phyloP scores from a whole-genome alignment of 2,888 invertebrate genomes.

The Anaspis maculata region DNA sequence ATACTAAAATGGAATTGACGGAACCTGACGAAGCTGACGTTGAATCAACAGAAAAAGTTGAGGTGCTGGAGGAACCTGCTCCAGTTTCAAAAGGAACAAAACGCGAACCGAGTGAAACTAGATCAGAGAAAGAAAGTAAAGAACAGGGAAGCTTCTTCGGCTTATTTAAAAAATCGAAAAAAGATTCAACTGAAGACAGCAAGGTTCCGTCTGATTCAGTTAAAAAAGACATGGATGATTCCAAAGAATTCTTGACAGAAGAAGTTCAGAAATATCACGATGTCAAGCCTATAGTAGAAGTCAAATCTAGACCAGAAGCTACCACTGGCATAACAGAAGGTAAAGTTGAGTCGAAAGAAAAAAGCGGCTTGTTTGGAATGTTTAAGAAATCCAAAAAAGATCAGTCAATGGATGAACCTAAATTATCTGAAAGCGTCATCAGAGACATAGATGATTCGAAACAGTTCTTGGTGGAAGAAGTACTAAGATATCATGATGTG shows the following conservation, averaged over 20 bases:
- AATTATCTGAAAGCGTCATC: conserved; percentile 5
- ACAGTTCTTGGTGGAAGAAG: conserved; percentile 11
- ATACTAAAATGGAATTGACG: not conserved
- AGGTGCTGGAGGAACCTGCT: not conserved
- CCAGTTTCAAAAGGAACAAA: not conserved
- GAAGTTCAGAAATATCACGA: conserved; percentile 15
- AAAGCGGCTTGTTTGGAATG: not conserved
- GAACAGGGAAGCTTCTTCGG: not conserved
- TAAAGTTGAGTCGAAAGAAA: not conserved
- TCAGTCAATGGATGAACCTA: conserved; percentile 3
- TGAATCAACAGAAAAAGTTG: not conserved
- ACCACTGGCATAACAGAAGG: not conserved
- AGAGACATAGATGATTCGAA: conserved; percentile 8
- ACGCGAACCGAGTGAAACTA: no score
- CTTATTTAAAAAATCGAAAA: conserved; percentile 3
- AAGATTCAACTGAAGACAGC: no score
- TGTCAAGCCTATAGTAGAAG: conserved; percentile 7
- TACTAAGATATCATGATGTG: conserved; percentile 13
- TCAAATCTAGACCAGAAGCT: conserved; percentile 1
- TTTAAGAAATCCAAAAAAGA: conserved; percentile 8
- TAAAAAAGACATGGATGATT: not conserved
- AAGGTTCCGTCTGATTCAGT: not conserved
- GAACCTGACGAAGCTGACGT: not conserved
- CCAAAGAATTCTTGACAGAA: conserved; percentile 5
- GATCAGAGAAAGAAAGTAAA: conserved; percentile 1